Evolutionary conservation across 2,888 invertebrate genomes (phyloP).

Genomic region (Dorcus parallelipipedus): DNA sequence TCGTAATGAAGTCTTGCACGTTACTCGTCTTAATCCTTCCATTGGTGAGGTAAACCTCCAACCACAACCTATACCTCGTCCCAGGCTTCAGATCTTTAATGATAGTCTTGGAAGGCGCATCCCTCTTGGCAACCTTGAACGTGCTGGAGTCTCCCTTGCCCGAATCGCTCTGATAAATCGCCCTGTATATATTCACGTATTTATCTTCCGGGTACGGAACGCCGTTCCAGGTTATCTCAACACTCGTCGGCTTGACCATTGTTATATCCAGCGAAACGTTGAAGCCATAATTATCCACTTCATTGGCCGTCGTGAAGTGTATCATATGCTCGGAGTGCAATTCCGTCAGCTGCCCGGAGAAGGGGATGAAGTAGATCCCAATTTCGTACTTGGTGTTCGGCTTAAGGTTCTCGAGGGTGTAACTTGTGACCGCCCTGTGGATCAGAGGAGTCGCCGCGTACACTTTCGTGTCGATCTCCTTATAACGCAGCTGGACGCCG

Average conservation of each 20-base stretch:
- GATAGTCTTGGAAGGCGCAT: conserved; percentile 63
- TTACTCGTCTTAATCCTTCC: conserved; percentile 88
- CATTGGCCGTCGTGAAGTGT: conserved; percentile 68
- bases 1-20: conserved; percentile 82
- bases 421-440: conserved; percentile 76
- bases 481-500: conserved; percentile 82
- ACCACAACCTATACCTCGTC: conserved; percentile 82
- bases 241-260: conserved; percentile 71
- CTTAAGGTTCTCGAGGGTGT: conserved; percentile 72
- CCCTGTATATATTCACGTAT: conserved; percentile 84
- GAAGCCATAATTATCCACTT: conserved; percentile 79
- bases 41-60: conserved; percentile 85
- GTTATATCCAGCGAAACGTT: conserved; percentile 73
- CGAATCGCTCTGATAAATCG: conserved; percentile 74
- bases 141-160: conserved; percentile 70
- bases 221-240: conserved; percentile 78
- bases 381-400: conserved; percentile 79
- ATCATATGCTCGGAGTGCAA: conserved; percentile 68
- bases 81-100: conserved; percentile 72
- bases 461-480: conserved; percentile 76
- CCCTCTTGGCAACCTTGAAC: conserved; percentile 72
- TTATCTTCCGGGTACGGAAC: conserved; percentile 87
- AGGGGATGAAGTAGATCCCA: conserved; percentile 79
- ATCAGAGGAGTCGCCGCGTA: conserved; percentile 82
- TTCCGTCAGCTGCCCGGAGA: conserved; percentile 75